Conservation (phyloP, 2,888 invertebrate species). For the Dorcus parallelipipedus region DNA sequence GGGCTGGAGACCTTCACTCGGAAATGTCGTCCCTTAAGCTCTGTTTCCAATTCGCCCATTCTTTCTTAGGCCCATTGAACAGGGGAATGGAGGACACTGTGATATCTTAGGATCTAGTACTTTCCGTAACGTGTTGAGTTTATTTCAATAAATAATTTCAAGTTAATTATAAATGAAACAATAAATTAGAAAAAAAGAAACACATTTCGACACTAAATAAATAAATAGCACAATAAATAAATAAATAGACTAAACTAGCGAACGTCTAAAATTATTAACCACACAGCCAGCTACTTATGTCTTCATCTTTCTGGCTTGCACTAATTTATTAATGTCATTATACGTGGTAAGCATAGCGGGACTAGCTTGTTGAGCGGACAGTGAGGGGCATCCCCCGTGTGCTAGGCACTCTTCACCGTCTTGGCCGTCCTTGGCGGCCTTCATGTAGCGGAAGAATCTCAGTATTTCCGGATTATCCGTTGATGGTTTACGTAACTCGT, state of each 20-base stretch:
- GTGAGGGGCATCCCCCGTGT: conserved; percentile 63
- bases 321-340: conserved; percentile 84
- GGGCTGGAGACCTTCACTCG: too few relatives aligned
- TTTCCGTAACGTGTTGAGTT: too few relatives aligned
- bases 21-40: too few relatives aligned
- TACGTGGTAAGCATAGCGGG: conserved; percentile 85
- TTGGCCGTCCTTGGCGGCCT: conserved; percentile 83
- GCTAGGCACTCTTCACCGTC: conserved; percentile 72
- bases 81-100: too few relatives aligned
- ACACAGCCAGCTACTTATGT: conserved; percentile 3
- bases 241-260: conserved; percentile 20
- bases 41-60: too few relatives aligned
- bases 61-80: too few relatives aligned
- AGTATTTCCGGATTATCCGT: conserved; percentile 84
- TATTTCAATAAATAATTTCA: too few relatives aligned
- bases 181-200: too few relatives aligned
- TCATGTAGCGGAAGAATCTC: conserved; percentile 87
- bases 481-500: conserved; percentile 79
- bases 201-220: too few relatives aligned
- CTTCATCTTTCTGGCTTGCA: conserved; percentile 69
- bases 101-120: too few relatives aligned
- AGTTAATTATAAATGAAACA: too few relatives aligned
- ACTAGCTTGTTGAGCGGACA: conserved; percentile 61
- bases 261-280: too few relatives aligned
- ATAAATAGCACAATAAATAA: conserved; percentile 10